Evolutionary conservation across 2,888 invertebrate genomes (phyloP), one percentile per base, ranked within the genome.

Genomic region (Drosophila affinis): DNA sequence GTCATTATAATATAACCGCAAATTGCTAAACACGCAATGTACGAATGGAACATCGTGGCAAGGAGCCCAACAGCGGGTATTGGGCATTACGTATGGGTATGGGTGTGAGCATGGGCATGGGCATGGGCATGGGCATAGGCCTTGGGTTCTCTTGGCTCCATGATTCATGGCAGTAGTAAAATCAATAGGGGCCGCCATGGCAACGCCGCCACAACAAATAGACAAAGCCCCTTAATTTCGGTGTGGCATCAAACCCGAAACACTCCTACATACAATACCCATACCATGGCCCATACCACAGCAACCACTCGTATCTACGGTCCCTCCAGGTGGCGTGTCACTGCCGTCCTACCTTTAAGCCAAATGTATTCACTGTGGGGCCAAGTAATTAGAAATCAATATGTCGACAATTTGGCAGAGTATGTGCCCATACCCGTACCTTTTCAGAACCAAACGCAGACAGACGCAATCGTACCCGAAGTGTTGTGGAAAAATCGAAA

Each of bases 1-100:
- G 84, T 86, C 81, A 84, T 86, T 82, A 86, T 82, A 84, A 83
- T 82, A 82, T 86, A 87, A 75, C 81, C 81, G 72, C 87, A 82
- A 82, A 82, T 82, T 82, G 87, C 87, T 83, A 76, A 87, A 75
- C 87, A 81, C 81, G 81, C 81, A 81, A 83, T 73, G 71, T 73
- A 68, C 75, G 72, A 70, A 69, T 60, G 68, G 47, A 69, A 32
- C 39, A 59, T 51, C 18, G 34, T 45, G 9, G 58, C 49, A 18
- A 49, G 39, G 39, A 39, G 14, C 39, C 7, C 39, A 14, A 14
- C 29, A 17, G 51, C 17, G 29, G 48, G 12, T 12, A 45, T 21
- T 48, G 56, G 39, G 57, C 45, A 57, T 34, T 9, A 5, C 24
- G 29, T 67, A 57, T 48, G 45, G 12, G 10, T 45, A 27, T 27